These are phyloP conservation scores for Montipora efflorescens DNA, from an alignment of 64 coral and sea anemone species.

Conservation along the genomic window DNA sequence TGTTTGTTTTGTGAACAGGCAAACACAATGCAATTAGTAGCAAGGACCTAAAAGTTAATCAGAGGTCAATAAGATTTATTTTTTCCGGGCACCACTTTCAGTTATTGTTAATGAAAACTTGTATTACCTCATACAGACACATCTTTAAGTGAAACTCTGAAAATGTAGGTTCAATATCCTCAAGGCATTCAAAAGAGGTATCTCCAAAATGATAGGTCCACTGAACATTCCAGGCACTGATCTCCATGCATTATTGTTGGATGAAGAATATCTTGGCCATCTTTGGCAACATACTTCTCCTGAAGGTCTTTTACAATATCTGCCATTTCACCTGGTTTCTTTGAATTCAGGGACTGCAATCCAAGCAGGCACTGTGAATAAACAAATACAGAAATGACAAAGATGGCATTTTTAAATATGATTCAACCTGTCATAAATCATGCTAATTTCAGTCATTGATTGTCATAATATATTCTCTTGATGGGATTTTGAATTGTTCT, in stretches of 20 bases:
- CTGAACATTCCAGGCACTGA: slow-evolving; percentile 43
- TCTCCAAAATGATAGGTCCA: slow-evolving; percentile 3
- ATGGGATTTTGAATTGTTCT: no score
- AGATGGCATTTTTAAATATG: no score
- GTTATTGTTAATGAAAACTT: background rate
- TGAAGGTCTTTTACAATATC: slow-evolving; percentile 8
- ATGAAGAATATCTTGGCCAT: background rate
- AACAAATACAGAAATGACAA: no score
- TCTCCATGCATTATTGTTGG: slow-evolving; percentile 43
- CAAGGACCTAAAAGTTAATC: no score
- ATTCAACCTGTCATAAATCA: no score
- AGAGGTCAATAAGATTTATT: background rate
- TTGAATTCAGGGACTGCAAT: slow-evolving; percentile 23
- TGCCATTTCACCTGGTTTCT: slow-evolving; percentile 53
- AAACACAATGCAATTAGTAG: no score
- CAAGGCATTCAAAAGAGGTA: background rate
- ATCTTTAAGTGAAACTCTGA: slow-evolving; percentile 24
- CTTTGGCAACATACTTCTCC: slow-evolving; percentile 30
- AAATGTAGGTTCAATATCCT: slow-evolving; percentile 28
- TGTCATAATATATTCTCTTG: no score
- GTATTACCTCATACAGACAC: background rate
- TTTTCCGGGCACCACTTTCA: background rate
- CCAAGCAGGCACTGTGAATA: background rate
- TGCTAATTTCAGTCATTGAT: no score
- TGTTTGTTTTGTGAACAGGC: no score